Conservation (phyloP, 2,888 invertebrate genomes). For the Antheraea assamensis region DNA sequence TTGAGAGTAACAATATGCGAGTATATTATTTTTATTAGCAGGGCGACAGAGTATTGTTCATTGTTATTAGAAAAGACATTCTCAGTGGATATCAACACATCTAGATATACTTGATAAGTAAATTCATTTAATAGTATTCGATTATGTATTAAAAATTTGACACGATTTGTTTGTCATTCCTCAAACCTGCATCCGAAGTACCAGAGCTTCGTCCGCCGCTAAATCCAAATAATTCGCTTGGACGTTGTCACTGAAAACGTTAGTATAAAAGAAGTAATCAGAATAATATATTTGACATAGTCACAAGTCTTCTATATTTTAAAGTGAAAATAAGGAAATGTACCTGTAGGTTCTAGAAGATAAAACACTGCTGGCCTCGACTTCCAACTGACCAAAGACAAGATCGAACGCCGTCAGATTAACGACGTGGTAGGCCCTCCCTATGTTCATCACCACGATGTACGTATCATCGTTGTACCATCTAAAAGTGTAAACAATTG, state of each 20-base stretch:
- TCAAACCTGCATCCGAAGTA: conserved; percentile 64
- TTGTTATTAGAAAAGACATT: no score
- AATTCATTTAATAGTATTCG: background rate
- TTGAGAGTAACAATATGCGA: no score
- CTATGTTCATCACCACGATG: conserved; percentile 82
- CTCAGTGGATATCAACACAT: no score
- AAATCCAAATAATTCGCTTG: conserved; percentile 64
- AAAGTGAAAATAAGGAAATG: background rate
- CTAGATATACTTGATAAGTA: background rate
- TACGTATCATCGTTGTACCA: conserved; percentile 75
- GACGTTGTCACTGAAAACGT: conserved; percentile 59
- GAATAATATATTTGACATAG: background rate
- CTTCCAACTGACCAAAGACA: conserved; percentile 74
- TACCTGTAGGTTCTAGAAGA: conserved; percentile 80
- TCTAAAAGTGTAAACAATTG: conserved; percentile 41
- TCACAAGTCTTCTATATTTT: background rate
- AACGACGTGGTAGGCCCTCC: conserved; percentile 73
- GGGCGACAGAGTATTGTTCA: no score
- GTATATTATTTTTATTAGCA: no score
- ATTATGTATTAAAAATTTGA: background rate
- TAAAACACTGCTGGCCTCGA: conserved; percentile 77
- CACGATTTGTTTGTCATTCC: background rate
- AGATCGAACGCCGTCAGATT: conserved; percentile 79
- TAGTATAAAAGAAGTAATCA: background rate
- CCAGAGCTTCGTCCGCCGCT: conserved; percentile 70